Percentiles rank a stretch among this genome's conserved stretches.
These are phyloP conservation scores for Calephelis perditalis DNA, from an alignment of 2,888 invertebrate genomes.

Conservation along the genomic window DNA sequence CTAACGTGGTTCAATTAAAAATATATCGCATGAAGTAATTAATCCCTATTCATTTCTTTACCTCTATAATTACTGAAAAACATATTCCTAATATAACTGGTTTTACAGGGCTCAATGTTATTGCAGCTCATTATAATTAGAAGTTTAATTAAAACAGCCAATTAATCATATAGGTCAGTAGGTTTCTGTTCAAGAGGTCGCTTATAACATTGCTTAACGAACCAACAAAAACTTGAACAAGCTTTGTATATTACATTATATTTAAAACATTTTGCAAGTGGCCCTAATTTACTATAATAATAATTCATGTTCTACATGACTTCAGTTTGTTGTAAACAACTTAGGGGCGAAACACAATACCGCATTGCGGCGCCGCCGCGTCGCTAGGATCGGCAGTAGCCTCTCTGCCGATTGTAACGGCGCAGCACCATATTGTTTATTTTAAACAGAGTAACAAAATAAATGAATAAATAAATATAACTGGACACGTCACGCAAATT, in stretches of 20 bases:
- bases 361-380: too few relatives aligned
- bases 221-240: constrained; percentile 25
- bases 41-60: too few relatives aligned
- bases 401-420: too few relatives aligned
- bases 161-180: constrained; percentile 25
- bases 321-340: constrained; percentile 59
- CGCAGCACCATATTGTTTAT: too few relatives aligned
- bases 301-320: constrained; percentile 40
- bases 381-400: too few relatives aligned
- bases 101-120: constrained; percentile 6
- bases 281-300: constrained; percentile 45
- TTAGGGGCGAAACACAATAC: too few relatives aligned
- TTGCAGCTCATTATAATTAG: constrained; percentile 11
- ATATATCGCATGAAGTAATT: neutral
- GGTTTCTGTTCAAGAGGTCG: constrained; percentile 10
- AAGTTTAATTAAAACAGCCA: constrained; percentile 8
- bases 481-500: too few relatives aligned
- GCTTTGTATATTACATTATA: constrained; percentile 24
- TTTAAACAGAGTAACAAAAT: too few relatives aligned
- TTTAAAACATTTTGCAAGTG: constrained; percentile 25
- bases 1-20: neutral
- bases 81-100: neutral
- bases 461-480: too few relatives aligned
- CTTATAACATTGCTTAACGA: constrained; percentile 26
- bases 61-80: too few relatives aligned